phyloP scores from a whole-genome alignment of 2,888 invertebrate species.

The Aethes cnicana region DNA sequence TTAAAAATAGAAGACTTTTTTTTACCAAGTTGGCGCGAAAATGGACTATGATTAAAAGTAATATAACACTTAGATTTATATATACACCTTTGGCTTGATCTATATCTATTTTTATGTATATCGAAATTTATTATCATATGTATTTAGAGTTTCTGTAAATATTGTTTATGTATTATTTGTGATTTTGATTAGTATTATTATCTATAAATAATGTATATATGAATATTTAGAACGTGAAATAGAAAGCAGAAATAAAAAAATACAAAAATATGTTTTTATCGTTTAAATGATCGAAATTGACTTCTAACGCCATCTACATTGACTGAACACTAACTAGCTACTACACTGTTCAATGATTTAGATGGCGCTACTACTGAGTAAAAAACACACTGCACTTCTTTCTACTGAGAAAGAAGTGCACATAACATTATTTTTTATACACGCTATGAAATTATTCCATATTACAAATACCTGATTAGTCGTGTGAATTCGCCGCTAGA shows the following conservation, averaged over 20 bases:
- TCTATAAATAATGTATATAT: conserved; percentile 36
- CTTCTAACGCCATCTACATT: background rate
- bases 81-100: conserved; percentile 32
- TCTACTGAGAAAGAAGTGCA: too few relatives aligned
- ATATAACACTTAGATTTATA: conserved; percentile 9
- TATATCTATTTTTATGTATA: conserved; percentile 35
- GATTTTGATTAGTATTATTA: conserved; percentile 38
- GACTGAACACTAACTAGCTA: too few relatives aligned
- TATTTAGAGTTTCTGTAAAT: conserved; percentile 41
- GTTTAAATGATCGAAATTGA: background rate
- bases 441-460: too few relatives aligned
- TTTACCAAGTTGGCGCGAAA: conserved; percentile 27
- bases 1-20: conserved; percentile 40
- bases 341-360: too few relatives aligned
- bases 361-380: too few relatives aligned
- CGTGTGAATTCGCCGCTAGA: too few relatives aligned
- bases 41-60: conserved; percentile 32
- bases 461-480: too few relatives aligned
- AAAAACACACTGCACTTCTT: too few relatives aligned
- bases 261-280: conserved; percentile 6
- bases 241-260: conserved; percentile 33
- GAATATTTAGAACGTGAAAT: conserved; percentile 26
- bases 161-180: conserved; percentile 39
- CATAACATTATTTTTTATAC: too few relatives aligned
- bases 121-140: conserved; percentile 37